phyloP scores from a whole-genome alignment of 2,888 invertebrate species.

The Acronicta psi region DNA sequence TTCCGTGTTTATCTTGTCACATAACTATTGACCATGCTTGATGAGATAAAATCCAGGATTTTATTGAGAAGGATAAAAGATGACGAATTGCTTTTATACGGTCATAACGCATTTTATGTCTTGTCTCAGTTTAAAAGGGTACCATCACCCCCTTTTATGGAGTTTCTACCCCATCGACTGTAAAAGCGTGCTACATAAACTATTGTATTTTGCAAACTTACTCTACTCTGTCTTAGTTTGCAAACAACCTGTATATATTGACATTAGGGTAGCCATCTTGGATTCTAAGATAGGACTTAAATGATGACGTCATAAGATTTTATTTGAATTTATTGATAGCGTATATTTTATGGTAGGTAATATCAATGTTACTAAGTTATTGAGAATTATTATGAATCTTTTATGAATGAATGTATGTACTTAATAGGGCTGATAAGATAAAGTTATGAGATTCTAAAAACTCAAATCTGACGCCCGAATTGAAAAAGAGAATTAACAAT shows the following conservation, averaged over 20 bases:
- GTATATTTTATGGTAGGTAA: constrained; percentile 29
- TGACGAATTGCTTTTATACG: neutral
- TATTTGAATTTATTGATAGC: constrained; percentile 39
- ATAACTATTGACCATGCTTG: too few species aligned
- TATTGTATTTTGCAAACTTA: constrained; percentile 61
- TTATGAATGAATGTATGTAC: too few species aligned
- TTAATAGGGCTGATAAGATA: constrained; percentile 3
- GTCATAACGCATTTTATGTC: neutral
- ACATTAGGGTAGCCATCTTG: constrained; percentile 53
- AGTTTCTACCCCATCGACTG: constrained; percentile 30
- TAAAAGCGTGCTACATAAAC: constrained; percentile 55
- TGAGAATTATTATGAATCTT: constrained; percentile 7
- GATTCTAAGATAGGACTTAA: constrained; percentile 24
- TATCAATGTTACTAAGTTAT: constrained; percentile 20
- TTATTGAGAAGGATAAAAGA: too few species aligned
- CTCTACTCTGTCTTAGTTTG: constrained; percentile 54
- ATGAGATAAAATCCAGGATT: neutral
- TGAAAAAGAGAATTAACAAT: too few species aligned
- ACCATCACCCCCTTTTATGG: constrained; percentile 4
- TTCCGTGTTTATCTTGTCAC: too few species aligned
- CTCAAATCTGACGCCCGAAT: too few species aligned
- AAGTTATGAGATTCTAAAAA: neutral
- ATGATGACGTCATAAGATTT: constrained; percentile 46
- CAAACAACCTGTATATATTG: constrained; percentile 68
- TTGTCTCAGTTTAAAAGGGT: neutral